Evolutionary conservation across 2,888 invertebrate genomes (phyloP), one percentile per base, ranked within the genome.

Genomic region (Plusia festucae): DNA sequence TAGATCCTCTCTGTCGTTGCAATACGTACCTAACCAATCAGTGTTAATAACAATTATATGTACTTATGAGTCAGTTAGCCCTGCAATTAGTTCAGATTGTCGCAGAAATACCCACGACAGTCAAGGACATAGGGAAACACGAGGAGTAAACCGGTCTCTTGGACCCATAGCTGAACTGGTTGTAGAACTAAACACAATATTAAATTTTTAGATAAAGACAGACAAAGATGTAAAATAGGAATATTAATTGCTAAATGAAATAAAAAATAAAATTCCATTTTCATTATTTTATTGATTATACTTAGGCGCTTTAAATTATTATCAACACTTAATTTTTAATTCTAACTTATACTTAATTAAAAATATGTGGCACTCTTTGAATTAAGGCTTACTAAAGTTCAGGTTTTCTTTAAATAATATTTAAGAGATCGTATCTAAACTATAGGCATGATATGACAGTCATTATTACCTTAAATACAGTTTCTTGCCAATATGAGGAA

Each of bases 401-500:
- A 34, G 2, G 34, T 13, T 13, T 9, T 40, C n/a, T 40, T 40
- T 40, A 40, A 40, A 40, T 40, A n/a, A 40, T 6, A 3, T n/a
- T 40, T 40, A 40, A 7, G 40, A 40, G 40, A 40, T 40, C 40
- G 15, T 40, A 15, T 13, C 34, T 34, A 15, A 34, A 5, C 13
- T 15, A 15, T n/a, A 30, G 30, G 5, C n/a, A 40, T 40, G 15
- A n/a, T n/a, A n/a, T n/a, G n/a, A 40, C 40, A 40, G n/a, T 40
- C 9, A 40, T 40, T 20, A 9, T 18, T 20, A 3, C 20, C 20
- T 49, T 3, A 49, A 20, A 49, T 9, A 20, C 46, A 49, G 18
- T 78, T 79, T 30, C 63, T 68, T 15, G 63, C 64, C 46, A 85
- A 68, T 27, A 83, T 73, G 9, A 81, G 24, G 66, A 85, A 85